Evolutionary conservation across 2,888 invertebrate species (phyloP).

Genomic region (Neoitamus cyanurus): DNA sequence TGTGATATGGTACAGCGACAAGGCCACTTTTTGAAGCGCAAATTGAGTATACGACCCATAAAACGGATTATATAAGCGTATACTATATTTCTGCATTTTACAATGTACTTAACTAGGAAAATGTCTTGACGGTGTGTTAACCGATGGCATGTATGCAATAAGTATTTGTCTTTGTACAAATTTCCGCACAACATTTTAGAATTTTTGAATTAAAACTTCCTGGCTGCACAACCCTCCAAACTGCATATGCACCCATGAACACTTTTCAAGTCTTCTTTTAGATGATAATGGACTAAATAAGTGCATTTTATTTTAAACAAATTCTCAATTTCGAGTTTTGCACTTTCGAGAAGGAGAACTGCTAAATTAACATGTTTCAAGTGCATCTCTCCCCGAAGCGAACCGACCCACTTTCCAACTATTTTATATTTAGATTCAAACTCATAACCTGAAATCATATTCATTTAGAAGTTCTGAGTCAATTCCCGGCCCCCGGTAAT

Average conservation of each 20-base stretch:
- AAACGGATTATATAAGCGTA: no score
- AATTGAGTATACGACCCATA: no score
- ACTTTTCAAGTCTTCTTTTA: not conserved
- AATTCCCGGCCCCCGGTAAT: not conserved
- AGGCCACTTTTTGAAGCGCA: no score
- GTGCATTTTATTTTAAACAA: not conserved
- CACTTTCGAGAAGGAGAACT: not conserved
- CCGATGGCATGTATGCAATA: no score
- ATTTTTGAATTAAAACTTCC: no score
- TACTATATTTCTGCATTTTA: no score
- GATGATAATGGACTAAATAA: not conserved
- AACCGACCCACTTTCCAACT: not conserved
- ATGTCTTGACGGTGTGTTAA: no score
- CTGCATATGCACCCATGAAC: not conserved
- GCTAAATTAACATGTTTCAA: conserved; percentile 16
- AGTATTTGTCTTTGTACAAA: no score
- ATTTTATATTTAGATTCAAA: conserved; percentile 20
- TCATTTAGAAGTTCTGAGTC: not conserved
- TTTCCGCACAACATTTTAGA: no score
- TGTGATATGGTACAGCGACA: no score
- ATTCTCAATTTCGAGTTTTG: not conserved
- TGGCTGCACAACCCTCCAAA: no score
- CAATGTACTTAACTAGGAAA: no score
- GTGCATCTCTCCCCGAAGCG: not conserved
- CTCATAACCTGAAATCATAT: conserved; percentile 10